Percentiles rank a stretch among this genome's conserved stretches.
Evolutionary conservation across 2,797 vertebrate genomes (phyloP).

Genomic region (Betta splendens): DNA sequence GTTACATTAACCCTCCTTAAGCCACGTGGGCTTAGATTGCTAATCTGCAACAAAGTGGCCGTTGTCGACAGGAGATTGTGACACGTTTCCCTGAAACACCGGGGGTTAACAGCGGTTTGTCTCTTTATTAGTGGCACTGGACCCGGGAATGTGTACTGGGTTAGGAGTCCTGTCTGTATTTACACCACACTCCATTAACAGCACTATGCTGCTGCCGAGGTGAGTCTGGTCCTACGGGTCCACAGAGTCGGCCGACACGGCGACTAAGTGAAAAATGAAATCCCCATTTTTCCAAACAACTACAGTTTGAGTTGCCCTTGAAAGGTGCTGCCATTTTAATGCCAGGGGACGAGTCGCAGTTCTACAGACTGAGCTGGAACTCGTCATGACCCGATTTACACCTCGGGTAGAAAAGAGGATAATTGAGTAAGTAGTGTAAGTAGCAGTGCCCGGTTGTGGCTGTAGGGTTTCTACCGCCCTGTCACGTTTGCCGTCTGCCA

Average conservation of each 20-base stretch:
- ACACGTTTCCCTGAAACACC: conserved; percentile 1
- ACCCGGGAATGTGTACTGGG: neutral
- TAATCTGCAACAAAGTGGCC: conserved; percentile 64
- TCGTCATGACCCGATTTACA: conserved; percentile 32
- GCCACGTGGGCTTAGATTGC: conserved; percentile 59
- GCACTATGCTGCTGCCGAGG: neutral
- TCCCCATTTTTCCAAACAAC: conserved; percentile 4
- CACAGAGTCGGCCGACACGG: neutral
- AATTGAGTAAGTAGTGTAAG: conserved; percentile 35
- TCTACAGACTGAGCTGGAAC: conserved; percentile 14
- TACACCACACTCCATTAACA: neutral
- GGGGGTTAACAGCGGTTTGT: neutral
- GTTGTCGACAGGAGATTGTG: conserved; percentile 34
- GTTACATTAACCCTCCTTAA: conserved; percentile 52
- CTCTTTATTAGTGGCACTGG: neutral
- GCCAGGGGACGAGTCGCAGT: neutral
- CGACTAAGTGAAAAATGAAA: neutral
- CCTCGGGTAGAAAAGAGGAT: conserved; percentile 34
- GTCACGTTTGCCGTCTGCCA: conserved; percentile 2
- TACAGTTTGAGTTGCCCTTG: conserved; percentile 10
- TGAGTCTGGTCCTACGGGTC: neutral
- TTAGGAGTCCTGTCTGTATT: conserved; percentile 6
- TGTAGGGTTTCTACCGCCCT: conserved; percentile 1
- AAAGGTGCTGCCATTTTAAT: conserved; percentile 12
- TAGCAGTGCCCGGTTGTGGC: conserved; percentile 12